These are phyloP conservation scores for Oceanites oceanicus DNA, from an alignment of 2,113 vertebrate species.

Conservation along the genomic window DNA sequence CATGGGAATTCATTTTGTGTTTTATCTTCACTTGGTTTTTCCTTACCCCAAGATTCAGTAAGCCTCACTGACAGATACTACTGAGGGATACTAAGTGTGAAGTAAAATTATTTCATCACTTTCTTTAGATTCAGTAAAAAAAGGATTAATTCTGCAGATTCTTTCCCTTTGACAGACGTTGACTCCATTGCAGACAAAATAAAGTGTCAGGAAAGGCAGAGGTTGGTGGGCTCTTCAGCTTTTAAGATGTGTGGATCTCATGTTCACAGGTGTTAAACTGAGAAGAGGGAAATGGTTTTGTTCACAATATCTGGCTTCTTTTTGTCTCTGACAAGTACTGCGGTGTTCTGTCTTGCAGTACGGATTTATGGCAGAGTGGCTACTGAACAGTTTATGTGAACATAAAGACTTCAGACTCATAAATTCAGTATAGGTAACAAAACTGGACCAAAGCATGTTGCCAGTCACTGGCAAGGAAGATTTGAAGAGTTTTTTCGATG, in stretches of 20 bases:
- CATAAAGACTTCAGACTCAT: neutral
- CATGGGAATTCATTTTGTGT: neutral
- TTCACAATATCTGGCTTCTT: neutral
- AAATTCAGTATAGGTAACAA: neutral
- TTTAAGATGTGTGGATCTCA: neutral
- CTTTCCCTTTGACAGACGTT: neutral
- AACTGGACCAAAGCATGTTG: neutral
- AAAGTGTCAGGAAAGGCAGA: neutral
- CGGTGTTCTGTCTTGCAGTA: neutral
- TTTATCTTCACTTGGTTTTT: neutral
- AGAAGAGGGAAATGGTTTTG: neutral
- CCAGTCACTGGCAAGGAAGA: neutral
- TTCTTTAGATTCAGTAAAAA: neutral
- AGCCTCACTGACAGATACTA: neutral
- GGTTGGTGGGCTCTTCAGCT: neutral
- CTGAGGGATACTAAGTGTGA: neutral
- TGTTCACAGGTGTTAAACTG: neutral
- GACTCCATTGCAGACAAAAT: neutral
- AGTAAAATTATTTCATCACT: neutral
- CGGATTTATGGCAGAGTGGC: neutral
- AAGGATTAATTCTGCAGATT: neutral
- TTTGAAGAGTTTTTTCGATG: neutral
- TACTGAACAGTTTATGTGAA: neutral
- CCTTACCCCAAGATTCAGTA: neutral
- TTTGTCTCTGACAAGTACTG: neutral